Evolutionary conservation across 2,888 invertebrate species (phyloP).

Genomic region (Cryptosula pallasiana): DNA sequence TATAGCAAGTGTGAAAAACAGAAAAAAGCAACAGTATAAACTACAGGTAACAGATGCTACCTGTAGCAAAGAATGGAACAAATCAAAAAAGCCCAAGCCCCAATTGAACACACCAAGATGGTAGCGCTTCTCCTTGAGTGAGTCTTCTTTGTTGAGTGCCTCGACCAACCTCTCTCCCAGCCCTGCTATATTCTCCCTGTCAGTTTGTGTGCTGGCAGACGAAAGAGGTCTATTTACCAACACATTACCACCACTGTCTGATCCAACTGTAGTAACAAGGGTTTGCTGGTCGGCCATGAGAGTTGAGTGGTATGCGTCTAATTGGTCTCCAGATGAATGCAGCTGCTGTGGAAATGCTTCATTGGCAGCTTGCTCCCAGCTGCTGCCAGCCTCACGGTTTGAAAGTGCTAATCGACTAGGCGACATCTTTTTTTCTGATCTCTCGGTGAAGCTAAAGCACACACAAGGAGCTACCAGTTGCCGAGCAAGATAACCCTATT

Average conservation of each 20-base stretch:
- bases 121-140: neutral
- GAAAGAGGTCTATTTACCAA: neutral
- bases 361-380: neutral
- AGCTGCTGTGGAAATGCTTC: neutral
- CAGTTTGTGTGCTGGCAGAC: slow-evolving; percentile 11
- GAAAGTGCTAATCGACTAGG: neutral
- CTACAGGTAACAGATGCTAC: neutral
- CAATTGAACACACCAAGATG: neutral
- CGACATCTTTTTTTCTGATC: slow-evolving; percentile 2
- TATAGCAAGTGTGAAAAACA: neutral
- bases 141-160: slow-evolving; percentile 33
- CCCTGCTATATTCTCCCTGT: slow-evolving; percentile 30
- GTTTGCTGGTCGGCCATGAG: neutral
- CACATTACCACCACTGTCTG: neutral
- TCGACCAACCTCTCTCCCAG: slow-evolving; percentile 31
- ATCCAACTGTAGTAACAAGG: too few species aligned
- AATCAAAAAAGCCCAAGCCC: too few species aligned
- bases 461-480: too few species aligned
- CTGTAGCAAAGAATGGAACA: neutral
- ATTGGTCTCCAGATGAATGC: neutral
- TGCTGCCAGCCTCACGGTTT: neutral
- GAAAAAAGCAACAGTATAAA: neutral
- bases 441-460: too few species aligned
- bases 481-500: too few species aligned
- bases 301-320: too few species aligned